These are phyloP conservation scores for Dioctria rufipes DNA, from an alignment of 2,888 invertebrate species.

Conservation along the genomic window DNA sequence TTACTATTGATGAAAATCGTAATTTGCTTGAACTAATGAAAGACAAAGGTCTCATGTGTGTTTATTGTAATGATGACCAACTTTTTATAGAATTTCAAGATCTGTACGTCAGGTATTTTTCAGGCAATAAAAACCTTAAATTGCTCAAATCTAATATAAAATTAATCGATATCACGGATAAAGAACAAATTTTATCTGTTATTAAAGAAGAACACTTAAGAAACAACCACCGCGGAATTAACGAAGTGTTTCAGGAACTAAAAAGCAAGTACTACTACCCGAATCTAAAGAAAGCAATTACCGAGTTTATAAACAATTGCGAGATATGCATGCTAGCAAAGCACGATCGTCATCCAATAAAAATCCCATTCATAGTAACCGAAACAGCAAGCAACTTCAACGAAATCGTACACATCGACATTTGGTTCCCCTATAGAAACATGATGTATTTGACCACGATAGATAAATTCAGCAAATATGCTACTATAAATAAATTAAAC, in stretches of 20 bases:
- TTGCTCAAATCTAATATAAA: conserved; percentile 42
- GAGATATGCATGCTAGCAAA: conserved; percentile 58
- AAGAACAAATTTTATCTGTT: conserved; percentile 56
- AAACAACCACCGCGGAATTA: conserved; percentile 47
- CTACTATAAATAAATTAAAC: conserved; percentile 36
- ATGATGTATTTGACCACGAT: conserved; percentile 47
- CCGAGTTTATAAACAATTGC: conserved; percentile 45
- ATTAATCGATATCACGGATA: conserved; percentile 50
- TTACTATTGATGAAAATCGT: conserved; percentile 29
- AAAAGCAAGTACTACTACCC: conserved; percentile 56
- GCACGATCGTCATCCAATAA: conserved; percentile 59
- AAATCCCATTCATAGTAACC: conserved; percentile 58
- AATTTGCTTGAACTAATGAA: conserved; percentile 54
- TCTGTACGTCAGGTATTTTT: conserved; percentile 47
- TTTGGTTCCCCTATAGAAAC: conserved; percentile 25
- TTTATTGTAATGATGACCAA: conserved; percentile 53
- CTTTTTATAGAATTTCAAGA: conserved; percentile 54
- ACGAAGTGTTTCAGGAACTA: conserved; percentile 25
- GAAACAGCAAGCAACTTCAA: conserved; percentile 59
- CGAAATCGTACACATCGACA: conserved; percentile 59
- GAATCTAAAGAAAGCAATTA: conserved; percentile 55
- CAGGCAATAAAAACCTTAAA: conserved; percentile 45
- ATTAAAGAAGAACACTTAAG: conserved; percentile 57
- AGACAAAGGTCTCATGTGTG: conserved; percentile 54
- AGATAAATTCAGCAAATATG: conserved; percentile 50